Percentiles rank a stretch among this genome's conserved stretches.
Conservation (phyloP, 2,113 vertebrate genomes). For the Raphicerus campestris region DNA sequence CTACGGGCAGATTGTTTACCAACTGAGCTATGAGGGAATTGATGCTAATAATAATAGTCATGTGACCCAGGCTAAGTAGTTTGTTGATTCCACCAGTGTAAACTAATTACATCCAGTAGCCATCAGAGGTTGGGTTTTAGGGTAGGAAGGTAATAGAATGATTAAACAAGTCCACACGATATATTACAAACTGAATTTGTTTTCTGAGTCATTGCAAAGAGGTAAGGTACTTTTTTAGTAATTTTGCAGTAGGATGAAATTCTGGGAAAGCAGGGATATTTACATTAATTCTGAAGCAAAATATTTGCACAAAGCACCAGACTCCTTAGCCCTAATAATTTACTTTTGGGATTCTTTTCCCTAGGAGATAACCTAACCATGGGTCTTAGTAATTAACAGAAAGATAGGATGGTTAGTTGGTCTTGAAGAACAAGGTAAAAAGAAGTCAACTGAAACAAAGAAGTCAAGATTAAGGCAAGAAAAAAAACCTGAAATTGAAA, state of each 20-base stretch:
- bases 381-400: not conserved
- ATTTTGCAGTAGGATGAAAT: not conserved
- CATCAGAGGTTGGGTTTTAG: not conserved
- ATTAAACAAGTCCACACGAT: not conserved
- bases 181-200: not conserved
- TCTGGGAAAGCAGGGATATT: not conserved
- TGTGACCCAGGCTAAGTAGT: not conserved
- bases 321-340: not conserved
- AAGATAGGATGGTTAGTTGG: slow-evolving; percentile 6
- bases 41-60: not conserved
- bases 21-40: not conserved
- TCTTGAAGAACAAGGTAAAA: not conserved
- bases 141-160: not conserved
- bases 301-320: not conserved
- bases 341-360: not conserved
- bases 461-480: not conserved
- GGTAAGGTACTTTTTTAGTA: not conserved
- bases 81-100: not conserved
- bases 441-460: not conserved
- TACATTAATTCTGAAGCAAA: not conserved
- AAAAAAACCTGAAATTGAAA: not conserved
- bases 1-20: not conserved
- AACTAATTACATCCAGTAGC: not conserved
- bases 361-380: not conserved
- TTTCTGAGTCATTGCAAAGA: slow-evolving; percentile 17